Percentiles rank a stretch among this genome's conserved stretches.
phyloP scores from a whole-genome alignment of 53 echinoderm and acorn worm species.

The Luidia sarsii region DNA sequence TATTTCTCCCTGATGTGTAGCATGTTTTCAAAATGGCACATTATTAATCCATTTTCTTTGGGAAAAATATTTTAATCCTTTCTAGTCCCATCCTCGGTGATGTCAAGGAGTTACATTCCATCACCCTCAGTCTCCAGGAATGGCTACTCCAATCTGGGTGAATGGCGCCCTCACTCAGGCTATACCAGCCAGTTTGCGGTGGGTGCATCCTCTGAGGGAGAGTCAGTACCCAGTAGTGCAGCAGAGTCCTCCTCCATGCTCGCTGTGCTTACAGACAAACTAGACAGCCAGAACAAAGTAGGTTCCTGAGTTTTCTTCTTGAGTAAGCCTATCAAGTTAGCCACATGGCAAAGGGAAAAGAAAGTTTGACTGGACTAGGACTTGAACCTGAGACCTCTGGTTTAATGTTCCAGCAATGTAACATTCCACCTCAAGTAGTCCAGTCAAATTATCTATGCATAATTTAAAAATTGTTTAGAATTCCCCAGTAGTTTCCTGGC shows the following conservation, averaged over 20 bases:
- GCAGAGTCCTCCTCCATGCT: slow-evolving; percentile 63
- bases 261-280: slow-evolving; percentile 78
- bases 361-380: too few relatives aligned
- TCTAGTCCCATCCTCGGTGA: slow-evolving; percentile 10
- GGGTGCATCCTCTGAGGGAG: slow-evolving; percentile 23
- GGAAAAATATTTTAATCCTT: background rate
- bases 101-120: slow-evolving; percentile 9
- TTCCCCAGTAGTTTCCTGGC: too few relatives aligned
- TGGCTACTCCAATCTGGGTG: slow-evolving; percentile 6
- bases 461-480: too few relatives aligned
- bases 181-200: slow-evolving; percentile 4
- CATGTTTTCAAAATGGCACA: background rate
- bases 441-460: too few relatives aligned
- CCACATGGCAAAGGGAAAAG: too few relatives aligned
- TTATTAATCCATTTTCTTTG: background rate
- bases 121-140: slow-evolving; percentile 17
- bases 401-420: too few relatives aligned
- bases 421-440: too few relatives aligned
- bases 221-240: slow-evolving; percentile 12
- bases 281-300: slow-evolving; percentile 89
- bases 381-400: too few relatives aligned
- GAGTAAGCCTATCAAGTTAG: too few relatives aligned
- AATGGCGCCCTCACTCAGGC: slow-evolving; percentile 26
- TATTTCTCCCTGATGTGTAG: too few relatives aligned
- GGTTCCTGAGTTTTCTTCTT: too few relatives aligned